A percentile compares a stretch with the other conserved stretches of the same genome.
These are phyloP conservation scores for Oryzias melastigma DNA, from an alignment of 2,113 vertebrate species.

Conservation along the genomic window DNA sequence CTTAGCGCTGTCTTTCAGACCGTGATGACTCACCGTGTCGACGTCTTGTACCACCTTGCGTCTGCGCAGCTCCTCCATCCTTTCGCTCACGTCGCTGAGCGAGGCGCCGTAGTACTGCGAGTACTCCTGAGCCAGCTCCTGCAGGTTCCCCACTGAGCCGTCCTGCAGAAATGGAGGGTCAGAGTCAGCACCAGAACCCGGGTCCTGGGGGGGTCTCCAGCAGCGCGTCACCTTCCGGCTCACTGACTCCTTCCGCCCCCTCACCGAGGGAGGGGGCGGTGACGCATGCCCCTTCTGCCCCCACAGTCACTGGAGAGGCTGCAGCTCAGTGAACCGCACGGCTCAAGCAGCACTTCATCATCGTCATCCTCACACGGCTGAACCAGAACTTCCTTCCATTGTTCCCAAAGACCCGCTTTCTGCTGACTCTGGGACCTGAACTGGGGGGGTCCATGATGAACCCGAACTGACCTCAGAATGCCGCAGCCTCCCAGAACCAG, in stretches of 20 bases:
- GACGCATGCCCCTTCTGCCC: slow-evolving; percentile 12
- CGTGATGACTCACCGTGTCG: slow-evolving; percentile 78
- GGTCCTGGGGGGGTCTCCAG: slow-evolving; percentile 24
- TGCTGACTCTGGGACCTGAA: neutral
- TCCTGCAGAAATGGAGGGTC: slow-evolving; percentile 76
- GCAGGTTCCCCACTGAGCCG: slow-evolving; percentile 92
- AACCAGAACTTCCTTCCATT: slow-evolving; percentile 61
- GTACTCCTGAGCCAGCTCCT: slow-evolving; percentile 92
- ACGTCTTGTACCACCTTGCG: slow-evolving; percentile 87
- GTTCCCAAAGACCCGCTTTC: slow-evolving; percentile 22
- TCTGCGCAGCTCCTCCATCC: slow-evolving; percentile 95
- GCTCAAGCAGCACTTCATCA: slow-evolving; percentile 18
- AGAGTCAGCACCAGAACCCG: slow-evolving; percentile 9
- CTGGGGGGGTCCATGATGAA: neutral
- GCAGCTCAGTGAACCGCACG: slow-evolving; percentile 42
- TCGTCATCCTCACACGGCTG: slow-evolving; percentile 27
- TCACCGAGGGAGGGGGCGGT: slow-evolving; percentile 24
- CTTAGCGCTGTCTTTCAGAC: no score
- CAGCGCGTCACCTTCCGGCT: slow-evolving; percentile 34
- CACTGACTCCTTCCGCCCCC: slow-evolving; percentile 16
- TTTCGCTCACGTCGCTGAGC: slow-evolving; percentile 88
- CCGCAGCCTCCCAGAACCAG: neutral
- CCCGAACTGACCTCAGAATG: neutral
- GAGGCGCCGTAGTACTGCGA: slow-evolving; percentile 94
- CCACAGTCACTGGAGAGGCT: slow-evolving; percentile 33